phyloP scores from a whole-genome alignment of 2,888 invertebrate species.

The Notodonta ziczac region DNA sequence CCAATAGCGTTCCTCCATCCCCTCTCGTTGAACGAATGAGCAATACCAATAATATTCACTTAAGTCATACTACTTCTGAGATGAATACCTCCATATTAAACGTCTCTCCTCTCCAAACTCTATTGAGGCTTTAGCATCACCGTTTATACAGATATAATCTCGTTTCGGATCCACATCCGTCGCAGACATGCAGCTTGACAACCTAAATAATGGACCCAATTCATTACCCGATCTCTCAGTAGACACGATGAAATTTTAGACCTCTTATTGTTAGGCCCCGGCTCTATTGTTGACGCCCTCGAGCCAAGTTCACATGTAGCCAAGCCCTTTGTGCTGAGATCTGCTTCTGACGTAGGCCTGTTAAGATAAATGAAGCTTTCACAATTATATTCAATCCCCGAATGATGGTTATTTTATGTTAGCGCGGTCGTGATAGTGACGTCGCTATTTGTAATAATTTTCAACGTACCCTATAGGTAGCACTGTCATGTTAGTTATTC shows the following conservation, averaged over 20 bases:
- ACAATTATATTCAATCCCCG: constrained; percentile 68
- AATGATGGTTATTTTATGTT: constrained; percentile 30
- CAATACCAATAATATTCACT: background rate
- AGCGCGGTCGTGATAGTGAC: constrained; percentile 26
- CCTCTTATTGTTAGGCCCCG: constrained; percentile 53
- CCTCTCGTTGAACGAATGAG: no score
- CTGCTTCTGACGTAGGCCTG: constrained; percentile 68
- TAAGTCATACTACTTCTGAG: no score
- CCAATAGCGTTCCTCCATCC: no score
- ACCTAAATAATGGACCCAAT: constrained; percentile 49
- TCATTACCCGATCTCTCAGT: constrained; percentile 48
- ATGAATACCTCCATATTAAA: background rate
- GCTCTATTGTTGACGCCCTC: constrained; percentile 59
- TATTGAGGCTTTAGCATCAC: background rate
- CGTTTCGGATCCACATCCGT: constrained; percentile 37
- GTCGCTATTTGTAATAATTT: constrained; percentile 9
- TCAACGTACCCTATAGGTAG: background rate
- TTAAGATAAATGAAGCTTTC: constrained; percentile 72
- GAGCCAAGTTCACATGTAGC: constrained; percentile 65
- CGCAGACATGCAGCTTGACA: constrained; percentile 40
- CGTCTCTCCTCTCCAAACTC: background rate
- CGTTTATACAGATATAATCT: constrained; percentile 30
- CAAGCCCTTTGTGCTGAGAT: constrained; percentile 61
- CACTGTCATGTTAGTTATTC: no score
- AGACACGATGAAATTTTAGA: constrained; percentile 56